Conservation (phyloP, 2,797 vertebrate species). For the Anomalospiza imberbis region DNA sequence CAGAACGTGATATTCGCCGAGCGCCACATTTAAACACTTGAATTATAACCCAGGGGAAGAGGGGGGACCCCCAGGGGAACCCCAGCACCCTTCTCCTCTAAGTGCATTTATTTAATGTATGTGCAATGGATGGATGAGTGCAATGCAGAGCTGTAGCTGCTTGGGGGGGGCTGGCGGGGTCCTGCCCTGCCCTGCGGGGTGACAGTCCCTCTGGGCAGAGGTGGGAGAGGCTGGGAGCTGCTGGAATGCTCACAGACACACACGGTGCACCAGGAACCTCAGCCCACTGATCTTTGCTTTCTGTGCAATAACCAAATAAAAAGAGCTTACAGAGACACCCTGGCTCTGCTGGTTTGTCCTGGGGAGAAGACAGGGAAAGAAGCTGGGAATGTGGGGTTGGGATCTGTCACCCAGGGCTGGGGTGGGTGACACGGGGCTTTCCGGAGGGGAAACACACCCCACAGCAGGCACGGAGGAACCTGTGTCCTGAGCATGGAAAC, state of each 20-base stretch:
- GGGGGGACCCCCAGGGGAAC: background rate
- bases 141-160: constrained; percentile 65
- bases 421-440: rapidly evolving
- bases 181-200: background rate
- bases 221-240: background rate
- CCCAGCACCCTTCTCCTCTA: constrained; percentile 71
- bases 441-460: no score
- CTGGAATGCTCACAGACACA: background rate
- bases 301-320: constrained; percentile 78
- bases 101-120: constrained; percentile 86
- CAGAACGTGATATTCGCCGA: constrained; percentile 81
- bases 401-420: background rate
- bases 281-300: constrained; percentile 72
- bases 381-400: background rate
- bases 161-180: constrained; percentile 31
- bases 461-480: background rate
- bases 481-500: background rate
- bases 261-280: constrained; percentile 57
- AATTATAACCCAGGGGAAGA: constrained; percentile 73
- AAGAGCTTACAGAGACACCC: constrained; percentile 67
- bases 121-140: constrained; percentile 62
- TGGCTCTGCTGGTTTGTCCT: background rate
- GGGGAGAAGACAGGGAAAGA: background rate
- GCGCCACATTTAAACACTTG: constrained; percentile 80
- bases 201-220: background rate